Conservation (phyloP, 64 coral and sea anemone species). For the Actinia tenebrosa region DNA sequence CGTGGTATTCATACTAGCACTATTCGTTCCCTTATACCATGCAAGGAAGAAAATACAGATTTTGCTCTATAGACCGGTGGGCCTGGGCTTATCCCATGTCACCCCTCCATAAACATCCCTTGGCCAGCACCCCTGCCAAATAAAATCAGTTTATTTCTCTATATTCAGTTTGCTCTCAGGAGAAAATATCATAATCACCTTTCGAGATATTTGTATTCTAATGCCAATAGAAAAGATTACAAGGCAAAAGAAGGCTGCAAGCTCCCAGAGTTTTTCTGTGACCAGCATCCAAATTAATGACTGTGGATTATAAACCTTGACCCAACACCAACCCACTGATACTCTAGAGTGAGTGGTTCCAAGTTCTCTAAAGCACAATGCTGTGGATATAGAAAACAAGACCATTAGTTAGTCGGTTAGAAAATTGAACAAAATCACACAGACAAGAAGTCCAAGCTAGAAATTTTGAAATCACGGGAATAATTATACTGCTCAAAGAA, state of each 20-base stretch:
- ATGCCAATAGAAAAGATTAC: neutral
- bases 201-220: neutral
- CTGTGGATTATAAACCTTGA: neutral
- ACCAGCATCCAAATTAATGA: constrained; percentile 17
- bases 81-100: too few species aligned
- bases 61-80: too few species aligned
- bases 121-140: too few species aligned
- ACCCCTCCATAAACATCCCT: too few species aligned
- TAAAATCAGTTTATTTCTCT: too few species aligned
- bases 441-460: too few species aligned
- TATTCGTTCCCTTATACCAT: too few species aligned
- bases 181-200: neutral
- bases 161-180: neutral
- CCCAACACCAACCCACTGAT: constrained; percentile 17
- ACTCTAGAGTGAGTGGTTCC: neutral
- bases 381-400: neutral
- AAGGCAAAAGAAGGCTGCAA: neutral
- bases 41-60: too few species aligned
- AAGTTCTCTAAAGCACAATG: neutral
- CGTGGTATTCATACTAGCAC: too few species aligned
- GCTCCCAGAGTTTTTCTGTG: constrained; percentile 15
- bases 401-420: too few species aligned
- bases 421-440: neutral
- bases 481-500: too few species aligned
- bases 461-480: too few species aligned